phyloP scores from a whole-genome alignment of 2,797 vertebrate genomes.

The Clarias pachynema region DNA sequence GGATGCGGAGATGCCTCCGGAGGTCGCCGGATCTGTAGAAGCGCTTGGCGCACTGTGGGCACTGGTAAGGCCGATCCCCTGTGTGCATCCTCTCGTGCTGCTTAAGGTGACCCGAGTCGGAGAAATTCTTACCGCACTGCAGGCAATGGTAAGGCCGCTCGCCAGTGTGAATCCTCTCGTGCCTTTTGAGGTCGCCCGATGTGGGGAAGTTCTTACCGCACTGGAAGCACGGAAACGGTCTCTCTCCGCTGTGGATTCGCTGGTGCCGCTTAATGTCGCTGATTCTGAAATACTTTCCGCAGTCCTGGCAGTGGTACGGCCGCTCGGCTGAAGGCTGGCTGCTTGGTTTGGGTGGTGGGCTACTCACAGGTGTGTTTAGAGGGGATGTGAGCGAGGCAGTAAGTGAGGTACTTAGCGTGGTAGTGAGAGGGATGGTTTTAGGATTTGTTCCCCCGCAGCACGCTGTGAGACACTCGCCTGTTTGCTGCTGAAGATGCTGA shows the following conservation, averaged over 20 bases:
- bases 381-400: constrained; percentile 12
- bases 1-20: constrained; percentile 52
- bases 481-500: constrained; percentile 59
- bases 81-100: constrained; percentile 60
- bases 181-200: constrained; percentile 50
- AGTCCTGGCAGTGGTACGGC: constrained; percentile 57
- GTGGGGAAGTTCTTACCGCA: constrained; percentile 58
- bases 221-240: constrained; percentile 56
- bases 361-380: constrained; percentile 22
- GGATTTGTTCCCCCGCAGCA: constrained; percentile 45
- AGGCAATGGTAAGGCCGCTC: constrained; percentile 55
- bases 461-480: constrained; percentile 56
- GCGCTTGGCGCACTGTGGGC: constrained; percentile 54
- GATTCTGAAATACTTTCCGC: constrained; percentile 54
- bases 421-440: constrained; percentile 33
- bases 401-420: constrained; percentile 28
- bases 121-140: constrained; percentile 57
- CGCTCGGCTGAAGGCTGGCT: constrained; percentile 47
- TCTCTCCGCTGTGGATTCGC: constrained; percentile 54
- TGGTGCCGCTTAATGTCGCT: constrained; percentile 59
- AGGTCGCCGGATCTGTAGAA: constrained; percentile 56
- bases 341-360: constrained; percentile 33
- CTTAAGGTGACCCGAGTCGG: constrained; percentile 52
- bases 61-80: constrained; percentile 55
- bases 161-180: constrained; percentile 55